Base-by-base conservation (phyloP, 2,797 vertebrate genomes). In the Brachymystax lenok region DNA sequence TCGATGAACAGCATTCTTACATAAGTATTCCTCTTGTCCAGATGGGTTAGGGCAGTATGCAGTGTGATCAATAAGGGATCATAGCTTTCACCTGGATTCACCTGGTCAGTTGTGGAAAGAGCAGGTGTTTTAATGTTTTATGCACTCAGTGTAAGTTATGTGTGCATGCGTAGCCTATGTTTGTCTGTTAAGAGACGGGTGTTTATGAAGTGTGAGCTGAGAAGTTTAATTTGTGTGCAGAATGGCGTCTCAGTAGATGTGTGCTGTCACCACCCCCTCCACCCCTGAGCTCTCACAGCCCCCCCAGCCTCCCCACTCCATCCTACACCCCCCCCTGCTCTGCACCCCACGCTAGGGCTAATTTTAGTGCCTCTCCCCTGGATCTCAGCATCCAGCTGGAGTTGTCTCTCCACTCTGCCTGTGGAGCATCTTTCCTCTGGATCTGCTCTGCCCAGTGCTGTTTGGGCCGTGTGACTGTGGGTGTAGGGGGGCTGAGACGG, bases 191-290 rank as follows among this genome's bases (percentile, higher is more conserved):
- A 70, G 68, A 52, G 12, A 46, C 28, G 64, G 83, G 66, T 90
- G 84, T 91, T 91, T 87, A 90, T 88, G 87, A 91, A 89, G 89
- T 89, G 88, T 81, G 84, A 83, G 79, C 89, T 90, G 83, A 87
- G 87, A 90, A 83, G 88, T 91, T 88, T 92, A 88, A 92, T 92
- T 91, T 90, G 85, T 85, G 88, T 87, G 88, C 88, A 89, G 69
- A 85, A 90, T 87, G 80, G 84, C 84, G 80, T 89, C 84, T 89
- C 87, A 69, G 82, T 82, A 75, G 89, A 91, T 82, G 88, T 79
- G 82, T 81, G 87, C 88, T 89, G 89, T 90, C 90, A 90, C 81
- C 88, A 81, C 85, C 89, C 72, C 81, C 79, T 79, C 81, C 69
- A 40, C 82, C 84, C 28, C 59, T 71, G 4, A 76, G 17, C 51